Percentiles rank a stretch among this genome's conserved stretches.
These are phyloP conservation scores for Prolemur simus DNA, from an alignment of 2,113 vertebrate genomes.

Conservation along the genomic window DNA sequence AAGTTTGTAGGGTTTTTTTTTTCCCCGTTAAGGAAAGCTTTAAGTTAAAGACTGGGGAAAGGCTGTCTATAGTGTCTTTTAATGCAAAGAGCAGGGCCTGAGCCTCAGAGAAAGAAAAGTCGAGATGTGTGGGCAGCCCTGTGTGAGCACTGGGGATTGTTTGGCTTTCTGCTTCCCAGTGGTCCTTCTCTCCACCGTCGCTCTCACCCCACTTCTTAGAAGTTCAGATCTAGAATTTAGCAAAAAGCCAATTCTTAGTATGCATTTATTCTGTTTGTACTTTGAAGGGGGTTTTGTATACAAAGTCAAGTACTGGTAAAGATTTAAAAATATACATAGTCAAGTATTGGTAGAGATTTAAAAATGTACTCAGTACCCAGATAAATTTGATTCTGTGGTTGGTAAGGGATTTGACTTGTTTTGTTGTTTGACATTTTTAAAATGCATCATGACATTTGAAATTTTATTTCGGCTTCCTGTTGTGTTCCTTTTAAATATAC, in stretches of 20 bases:
- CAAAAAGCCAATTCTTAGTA: background rate
- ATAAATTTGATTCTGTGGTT: background rate
- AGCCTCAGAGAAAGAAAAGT: background rate
- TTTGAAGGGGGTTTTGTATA: slow-evolving; percentile 11
- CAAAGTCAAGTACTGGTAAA: too few relatives aligned
- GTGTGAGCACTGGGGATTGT: background rate
- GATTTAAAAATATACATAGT: background rate
- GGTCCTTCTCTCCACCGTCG: background rate
- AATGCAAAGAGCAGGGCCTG: background rate
- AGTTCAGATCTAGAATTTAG: background rate
- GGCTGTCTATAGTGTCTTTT: background rate
- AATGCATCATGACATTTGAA: slow-evolving; percentile 40
- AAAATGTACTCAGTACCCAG: background rate
- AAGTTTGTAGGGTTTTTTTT: background rate
- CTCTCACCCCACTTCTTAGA: background rate
- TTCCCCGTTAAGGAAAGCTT: background rate
- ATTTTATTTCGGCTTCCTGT: slow-evolving; percentile 30
- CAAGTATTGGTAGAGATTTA: slow-evolving; percentile 26
- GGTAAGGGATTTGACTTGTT: slow-evolving; percentile 26
- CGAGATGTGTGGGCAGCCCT: background rate
- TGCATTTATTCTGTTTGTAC: background rate
- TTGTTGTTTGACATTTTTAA: slow-evolving; percentile 46
- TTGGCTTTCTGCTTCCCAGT: background rate
- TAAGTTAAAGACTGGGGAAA: background rate
- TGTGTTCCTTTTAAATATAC: slow-evolving; percentile 15